Base-by-base conservation (phyloP, 64 coral and sea anemone species). In the Acropora yongei region DNA sequence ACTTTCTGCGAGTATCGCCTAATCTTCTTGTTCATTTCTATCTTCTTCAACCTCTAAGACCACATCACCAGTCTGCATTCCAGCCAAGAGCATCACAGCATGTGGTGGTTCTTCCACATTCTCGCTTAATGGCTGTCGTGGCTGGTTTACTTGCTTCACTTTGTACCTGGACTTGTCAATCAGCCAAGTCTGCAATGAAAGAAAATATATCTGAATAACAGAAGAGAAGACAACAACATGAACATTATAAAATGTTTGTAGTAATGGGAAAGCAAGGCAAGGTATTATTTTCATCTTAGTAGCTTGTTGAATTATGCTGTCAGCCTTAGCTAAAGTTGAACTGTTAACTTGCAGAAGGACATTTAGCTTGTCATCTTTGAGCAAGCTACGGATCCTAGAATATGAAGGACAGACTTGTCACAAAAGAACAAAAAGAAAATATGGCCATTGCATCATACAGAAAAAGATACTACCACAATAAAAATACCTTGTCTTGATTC, bases 151-250 rank as follows among this genome's bases (percentile, higher is more conserved):
- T 57, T 63, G 17, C 57, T 63, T 82, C 12, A 82, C n/a, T 63
- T 82, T 82, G 79, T 82, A 82, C 16, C 49, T 82, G 18, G 79
- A 58, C 79, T 82, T 82, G 79, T 82, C 79, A 17, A 6, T 82
- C 79, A 57, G 79, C 79, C 79, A 82, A 82, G 79, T 82, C 79
- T 82, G 18, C 49, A 63, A 63, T 82, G n/a, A 2, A 58, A 82
- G 79, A 58, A 19, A 41, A 63, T 2, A 79, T 82, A 55, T 58
- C n/a, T 63, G 47, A 58, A 63, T n/a, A 63, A 82, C 49, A 82
- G 40, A 30, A 58, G 49, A 17, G 49, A 55, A 55, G 51, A 55
- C 51, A 55, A 80, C 47, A 17, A 53, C 78, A 80, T 39, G 45
- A 80, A 80, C 78, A 80, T 6, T 58, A 49, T 53, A 48, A 53